Evolutionary conservation across 2,888 invertebrate genomes (phyloP), one percentile per base, ranked within the genome.

Genomic region (Hyposoter didymator): DNA sequence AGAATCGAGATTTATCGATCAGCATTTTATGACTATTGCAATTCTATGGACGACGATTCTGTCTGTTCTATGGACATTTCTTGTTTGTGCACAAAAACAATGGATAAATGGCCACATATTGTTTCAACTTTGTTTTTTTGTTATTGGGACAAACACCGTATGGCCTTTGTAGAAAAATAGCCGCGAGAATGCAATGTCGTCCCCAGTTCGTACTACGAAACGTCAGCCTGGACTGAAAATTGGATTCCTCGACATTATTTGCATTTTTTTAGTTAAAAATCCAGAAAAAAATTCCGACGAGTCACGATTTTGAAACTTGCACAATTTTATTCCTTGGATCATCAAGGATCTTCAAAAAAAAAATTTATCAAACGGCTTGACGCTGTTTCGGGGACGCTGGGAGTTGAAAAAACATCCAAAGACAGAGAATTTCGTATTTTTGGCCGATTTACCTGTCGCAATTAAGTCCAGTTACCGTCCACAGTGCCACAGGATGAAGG

Each of bases 391-490:
- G 14, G 14, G 59, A 14, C 4, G 12, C 1, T 59, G 28, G 28
- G 14, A 14, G 28, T 28, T 28, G 0, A 59, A 59, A 59, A 59
- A 28, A 28, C 14, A 28, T 59, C 28, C 10, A 32, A 2, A 8
- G n/a, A 35, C 19, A 35, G 5, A 12, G 19, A 2, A 19, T 39
- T 45, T 32, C 2, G 5, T 28, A 49, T 72, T 52, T 35, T 72
- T 72, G 0, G 17, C 17, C 28, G 47, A 28, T 69, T 52, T 83
- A 93, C 93, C 93, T 95, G 94, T 97, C 97, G 82, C 96, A 97
- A 91, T 97, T 97, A 85, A 97, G 95, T 5, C 97, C 97, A 88
- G 97, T 97, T 47, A 97, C 96, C 2, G 97, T 97, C 97, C 97
- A 97, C 87, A 97, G 94, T 62, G 96, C 96, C 84, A 97, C 94